Evolutionary conservation across 1,140 invertebrate species (phyloP), one percentile per base, ranked within the genome.

Genomic region (Drosophila persimilis): DNA sequence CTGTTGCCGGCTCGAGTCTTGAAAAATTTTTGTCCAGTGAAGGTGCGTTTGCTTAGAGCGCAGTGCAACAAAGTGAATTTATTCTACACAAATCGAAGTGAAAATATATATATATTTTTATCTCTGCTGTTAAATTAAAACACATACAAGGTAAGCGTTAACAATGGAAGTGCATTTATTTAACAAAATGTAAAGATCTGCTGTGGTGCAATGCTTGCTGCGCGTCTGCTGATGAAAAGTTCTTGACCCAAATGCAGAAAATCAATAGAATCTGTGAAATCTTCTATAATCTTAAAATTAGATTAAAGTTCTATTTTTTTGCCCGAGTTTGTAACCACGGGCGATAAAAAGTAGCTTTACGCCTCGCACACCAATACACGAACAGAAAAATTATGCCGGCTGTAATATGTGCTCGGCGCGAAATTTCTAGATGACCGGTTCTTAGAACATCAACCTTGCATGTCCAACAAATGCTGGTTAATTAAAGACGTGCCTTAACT

Each of bases 11-110:
- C 52, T 62, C 41, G 57, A 81, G 80, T 85, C 63, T 71, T 67
- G 45, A 76, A 77, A 74, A 63, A 81, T 74, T 54, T 65, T 86
- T 69, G 77, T 86, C 26, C 72, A 56, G 66, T 85, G 72, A 39
- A 35, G 3, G 35, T 65, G 47, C 20, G 35, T 64, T 52, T 22
- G 55, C 24, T 6, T 26, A 26, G 62, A 69, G 55, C 75, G 52
- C 69, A 69, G 24, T 17, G 43, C 59, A 66, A 5, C 0, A 57
- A 76, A 62, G 50, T 77, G 57, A 79, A 71, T 60, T 83, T 84
- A 73, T 80, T 84, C 61, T 80, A 35, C 51, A 70, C 67, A 62
- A 77, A 75, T 62, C 65, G 69, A 86, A 70, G 47, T 65, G 64
- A 70, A 62, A 69, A 74, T 71, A 74, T 71, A 53, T 17, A 39